phyloP scores from a whole-genome alignment of 2,888 invertebrate genomes.

The Bellardia bayeri region DNA sequence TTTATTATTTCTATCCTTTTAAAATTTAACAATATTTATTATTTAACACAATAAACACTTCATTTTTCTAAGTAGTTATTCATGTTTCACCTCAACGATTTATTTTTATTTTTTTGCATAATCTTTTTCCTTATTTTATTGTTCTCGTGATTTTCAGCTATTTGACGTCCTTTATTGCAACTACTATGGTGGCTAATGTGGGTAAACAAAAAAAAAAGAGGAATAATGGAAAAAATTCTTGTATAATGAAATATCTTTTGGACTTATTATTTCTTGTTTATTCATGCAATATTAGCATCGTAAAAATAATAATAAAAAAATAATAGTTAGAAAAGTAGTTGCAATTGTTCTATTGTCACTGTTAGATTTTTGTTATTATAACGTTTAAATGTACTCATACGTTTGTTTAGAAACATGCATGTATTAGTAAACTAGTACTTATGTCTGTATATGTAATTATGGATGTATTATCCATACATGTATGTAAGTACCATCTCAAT shows the following conservation, averaged over 20 bases:
- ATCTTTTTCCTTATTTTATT: neutral
- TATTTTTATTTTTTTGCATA: neutral
- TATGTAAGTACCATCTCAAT: neutral
- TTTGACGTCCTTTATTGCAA: neutral
- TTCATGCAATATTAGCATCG: slow-evolving; percentile 44
- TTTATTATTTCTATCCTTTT: neutral
- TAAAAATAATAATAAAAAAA: slow-evolving; percentile 10
- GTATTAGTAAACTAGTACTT: neutral
- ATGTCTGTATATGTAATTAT: slow-evolving; percentile 23
- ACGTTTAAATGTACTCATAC: slow-evolving; percentile 24
- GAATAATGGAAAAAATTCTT: neutral
- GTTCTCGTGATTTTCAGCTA: neutral
- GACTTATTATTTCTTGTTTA: slow-evolving; percentile 63
- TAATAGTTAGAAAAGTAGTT: slow-evolving; percentile 39
- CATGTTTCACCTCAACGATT: slow-evolving; percentile 18
- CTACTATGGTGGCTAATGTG: neutral
- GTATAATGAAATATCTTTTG: slow-evolving; percentile 34
- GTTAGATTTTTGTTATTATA: slow-evolving; percentile 51
- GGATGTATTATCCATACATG: slow-evolving; percentile 5
- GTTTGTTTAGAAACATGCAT: neutral
- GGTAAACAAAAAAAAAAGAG: neutral
- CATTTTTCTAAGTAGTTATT: slow-evolving; percentile 8
- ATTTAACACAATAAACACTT: slow-evolving; percentile 32
- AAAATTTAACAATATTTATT: slow-evolving; percentile 26
- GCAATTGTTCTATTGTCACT: slow-evolving; percentile 63